Conservation (phyloP, 1,140 invertebrate species). For the Drosophila virilis region DNA sequence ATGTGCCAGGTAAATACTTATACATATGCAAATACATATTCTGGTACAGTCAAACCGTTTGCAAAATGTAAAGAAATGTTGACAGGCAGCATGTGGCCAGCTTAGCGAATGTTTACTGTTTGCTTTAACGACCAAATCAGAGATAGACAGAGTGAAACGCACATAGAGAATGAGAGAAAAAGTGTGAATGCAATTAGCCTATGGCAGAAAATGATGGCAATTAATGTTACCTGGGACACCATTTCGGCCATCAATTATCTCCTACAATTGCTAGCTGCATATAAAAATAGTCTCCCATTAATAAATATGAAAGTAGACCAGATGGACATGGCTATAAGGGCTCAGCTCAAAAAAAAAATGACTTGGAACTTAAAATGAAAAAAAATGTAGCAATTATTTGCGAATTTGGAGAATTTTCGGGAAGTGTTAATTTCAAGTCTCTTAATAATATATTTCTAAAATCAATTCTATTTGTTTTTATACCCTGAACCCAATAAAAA, state of each 20-base stretch:
- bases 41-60: slow-evolving; percentile 3
- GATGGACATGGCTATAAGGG: too few species aligned
- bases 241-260: slow-evolving; percentile 5
- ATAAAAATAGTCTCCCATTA: too few species aligned
- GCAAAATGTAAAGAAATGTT: not conserved
- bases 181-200: slow-evolving; percentile 13
- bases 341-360: too few species aligned
- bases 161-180: too few species aligned
- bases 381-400: too few species aligned
- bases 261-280: not conserved
- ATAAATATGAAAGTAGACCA: too few species aligned
- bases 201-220: slow-evolving; percentile 12
- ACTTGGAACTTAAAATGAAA: too few species aligned
- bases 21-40: slow-evolving; percentile 19
- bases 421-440: too few species aligned
- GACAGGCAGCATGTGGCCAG: not conserved
- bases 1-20: slow-evolving; percentile 35
- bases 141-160: not conserved
- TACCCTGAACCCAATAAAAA: too few species aligned
- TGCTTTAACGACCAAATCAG: not conserved
- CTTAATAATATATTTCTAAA: too few species aligned
- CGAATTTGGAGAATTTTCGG: too few species aligned
- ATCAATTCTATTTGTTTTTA: too few species aligned
- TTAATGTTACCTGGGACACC: slow-evolving; percentile 1
- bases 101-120: slow-evolving; percentile 12